These are phyloP conservation scores for Cygnus olor DNA, from an alignment of 2,797 vertebrate species.

Conservation along the genomic window DNA sequence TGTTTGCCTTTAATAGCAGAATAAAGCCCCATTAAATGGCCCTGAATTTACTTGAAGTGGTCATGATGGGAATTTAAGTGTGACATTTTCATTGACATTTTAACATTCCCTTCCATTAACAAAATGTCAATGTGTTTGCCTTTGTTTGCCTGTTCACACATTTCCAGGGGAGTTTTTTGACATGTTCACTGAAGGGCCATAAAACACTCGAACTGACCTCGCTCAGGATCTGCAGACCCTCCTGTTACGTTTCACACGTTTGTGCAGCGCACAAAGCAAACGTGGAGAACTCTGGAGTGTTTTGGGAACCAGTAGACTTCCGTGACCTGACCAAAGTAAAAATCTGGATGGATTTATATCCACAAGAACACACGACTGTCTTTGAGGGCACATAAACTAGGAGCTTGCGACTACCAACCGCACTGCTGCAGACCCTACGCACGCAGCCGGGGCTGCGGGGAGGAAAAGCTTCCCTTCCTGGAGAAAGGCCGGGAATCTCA, in stretches of 20 bases:
- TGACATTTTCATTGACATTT: slow-evolving; percentile 53
- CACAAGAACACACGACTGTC: fast-evolving
- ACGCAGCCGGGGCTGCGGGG: fast-evolving
- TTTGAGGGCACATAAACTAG: neutral
- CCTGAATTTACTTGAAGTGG: slow-evolving; percentile 42
- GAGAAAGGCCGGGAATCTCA: neutral
- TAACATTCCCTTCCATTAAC: slow-evolving; percentile 44
- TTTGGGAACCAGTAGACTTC: neutral
- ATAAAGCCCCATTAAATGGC: slow-evolving; percentile 14
- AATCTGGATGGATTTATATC: neutral
- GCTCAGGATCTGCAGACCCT: neutral
- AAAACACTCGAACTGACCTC: neutral
- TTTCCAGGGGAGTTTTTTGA: neutral
- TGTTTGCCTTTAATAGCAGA: slow-evolving; percentile 22
- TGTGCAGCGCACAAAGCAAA: neutral
- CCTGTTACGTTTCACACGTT: neutral
- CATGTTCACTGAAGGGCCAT: neutral
- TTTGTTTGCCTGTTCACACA: neutral
- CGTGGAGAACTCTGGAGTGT: fast-evolving
- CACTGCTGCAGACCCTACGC: neutral
- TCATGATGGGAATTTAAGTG: slow-evolving; percentile 25
- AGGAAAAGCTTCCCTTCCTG: neutral
- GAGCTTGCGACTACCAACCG: neutral
- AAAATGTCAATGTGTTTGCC: slow-evolving; percentile 32
- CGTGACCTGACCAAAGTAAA: neutral